phyloP scores from a whole-genome alignment of 2,113 vertebrate genomes.

The Bagarius yarrelli region DNA sequence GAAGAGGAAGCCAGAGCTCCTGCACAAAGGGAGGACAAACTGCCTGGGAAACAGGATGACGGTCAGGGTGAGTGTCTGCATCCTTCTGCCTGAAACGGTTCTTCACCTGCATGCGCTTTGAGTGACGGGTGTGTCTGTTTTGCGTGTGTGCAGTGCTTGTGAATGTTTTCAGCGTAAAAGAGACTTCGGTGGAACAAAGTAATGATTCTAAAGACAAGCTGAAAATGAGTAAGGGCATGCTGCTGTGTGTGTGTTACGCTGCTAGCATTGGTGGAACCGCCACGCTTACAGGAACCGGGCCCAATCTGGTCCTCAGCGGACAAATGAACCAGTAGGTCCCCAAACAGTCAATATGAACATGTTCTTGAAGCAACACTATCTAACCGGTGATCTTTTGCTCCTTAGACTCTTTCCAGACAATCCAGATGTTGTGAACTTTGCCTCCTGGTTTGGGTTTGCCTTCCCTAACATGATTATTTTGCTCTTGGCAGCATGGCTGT shows the following conservation, averaged over 20 bases:
- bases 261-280: slow-evolving; percentile 95
- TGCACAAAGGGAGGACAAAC: slow-evolving; percentile 13
- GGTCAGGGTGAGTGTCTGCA: slow-evolving; percentile 47
- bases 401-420: slow-evolving; percentile 85
- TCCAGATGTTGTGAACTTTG: slow-evolving; percentile 85
- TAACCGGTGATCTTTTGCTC: slow-evolving; percentile 25
- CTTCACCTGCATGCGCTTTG: background rate
- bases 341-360: background rate
- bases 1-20: slow-evolving; percentile 9
- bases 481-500: slow-evolving; percentile 85
- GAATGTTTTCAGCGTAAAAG: slow-evolving; percentile 57
- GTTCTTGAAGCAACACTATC: background rate
- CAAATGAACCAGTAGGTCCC: slow-evolving; percentile 88
- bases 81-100: background rate
- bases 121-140: background rate
- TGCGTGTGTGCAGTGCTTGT: slow-evolving; percentile 51
- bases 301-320: slow-evolving; percentile 88
- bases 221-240: slow-evolving; percentile 81
- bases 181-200: slow-evolving; percentile 48
- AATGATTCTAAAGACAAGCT: slow-evolving; percentile 56
- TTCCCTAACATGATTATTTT: slow-evolving; percentile 92
- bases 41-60: slow-evolving; percentile 22
- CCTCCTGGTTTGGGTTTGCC: slow-evolving; percentile 91
- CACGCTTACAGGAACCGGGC: slow-evolving; percentile 91
- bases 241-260: slow-evolving; percentile 85